Evolutionary conservation across 2,888 invertebrate genomes (phyloP), one percentile per base, ranked within the genome.

Genomic region (Cistogaster globosa): DNA sequence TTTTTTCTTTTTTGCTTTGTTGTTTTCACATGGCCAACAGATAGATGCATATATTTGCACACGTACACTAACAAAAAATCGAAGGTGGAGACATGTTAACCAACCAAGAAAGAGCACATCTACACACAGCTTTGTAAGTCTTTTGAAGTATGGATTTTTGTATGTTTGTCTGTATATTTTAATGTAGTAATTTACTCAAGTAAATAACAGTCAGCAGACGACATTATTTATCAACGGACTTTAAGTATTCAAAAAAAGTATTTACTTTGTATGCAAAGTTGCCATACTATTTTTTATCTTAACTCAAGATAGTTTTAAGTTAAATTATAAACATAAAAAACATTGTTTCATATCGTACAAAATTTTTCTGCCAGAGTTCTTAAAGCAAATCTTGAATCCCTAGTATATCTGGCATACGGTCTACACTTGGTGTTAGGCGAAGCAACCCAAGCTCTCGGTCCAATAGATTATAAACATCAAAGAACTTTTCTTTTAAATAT

Each of bases 11-110:
- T n/a, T n/a, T n/a, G n/a, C n/a, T n/a, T n/a, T n/a, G n/a, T 68
- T 42, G 12, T 32, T 48, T 67, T 58, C n/a, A 68, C 57, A 81
- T 77, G 77, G 36, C 65, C 45, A 77, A 60, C 45, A 72, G 55
- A 58, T 48, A n/a, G 12, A 6, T 48, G 67, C 38, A 20, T 16
- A 42, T 9, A 53, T 18, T 14, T 11, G 38, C 48, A 32, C 26
- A 36, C 18, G 8, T n/a, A 38, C 36, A 53, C 57, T 36, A 22
- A 36, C 55, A 22, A 36, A 48, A 69, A 74, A 79, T 65, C 58
- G 67, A 82, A 87, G 87, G 87, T 87, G 87, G 87, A 87, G 87
- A 87, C 87, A 86, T 63, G 72, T 80, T 80, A 57, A 74, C 83
- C 82, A 86, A 80, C 79, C 86, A 78, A 74, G 72, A 68, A 72